Conservation (phyloP, 2,888 invertebrate species). For the Theretra japonica region DNA sequence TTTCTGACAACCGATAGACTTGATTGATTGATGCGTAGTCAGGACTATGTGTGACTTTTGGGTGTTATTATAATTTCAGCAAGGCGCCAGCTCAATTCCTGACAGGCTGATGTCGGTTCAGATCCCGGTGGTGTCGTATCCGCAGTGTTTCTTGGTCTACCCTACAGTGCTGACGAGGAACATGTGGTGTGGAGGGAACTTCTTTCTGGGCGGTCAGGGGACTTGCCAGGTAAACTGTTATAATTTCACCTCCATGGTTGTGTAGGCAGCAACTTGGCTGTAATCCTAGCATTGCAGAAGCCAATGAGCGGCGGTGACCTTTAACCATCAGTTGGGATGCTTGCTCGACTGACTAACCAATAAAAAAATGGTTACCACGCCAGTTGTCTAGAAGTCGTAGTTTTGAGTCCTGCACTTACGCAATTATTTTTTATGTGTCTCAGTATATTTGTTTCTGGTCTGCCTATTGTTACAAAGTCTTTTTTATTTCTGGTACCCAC, state of each 20-base stretch:
- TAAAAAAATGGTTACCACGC: no score
- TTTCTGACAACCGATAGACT: not conserved
- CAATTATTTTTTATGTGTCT: no score
- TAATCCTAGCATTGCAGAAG: not conserved
- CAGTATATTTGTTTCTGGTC: no score
- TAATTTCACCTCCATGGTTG: not conserved
- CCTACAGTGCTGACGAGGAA: slow-evolving; percentile 61
- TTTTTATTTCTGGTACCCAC: no score
- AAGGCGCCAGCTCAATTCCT: slow-evolving; percentile 69
- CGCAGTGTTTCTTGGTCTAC: slow-evolving; percentile 57
- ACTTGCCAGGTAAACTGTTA: slow-evolving; percentile 70
- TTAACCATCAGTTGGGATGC: no score
- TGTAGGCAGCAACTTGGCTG: not conserved
- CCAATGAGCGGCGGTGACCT: not conserved
- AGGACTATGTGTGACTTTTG: no score
- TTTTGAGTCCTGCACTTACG: no score
- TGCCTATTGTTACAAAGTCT: no score
- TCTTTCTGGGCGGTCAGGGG: slow-evolving; percentile 68
- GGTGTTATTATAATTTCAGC: slow-evolving; percentile 51
- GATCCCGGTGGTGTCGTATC: slow-evolving; percentile 64
- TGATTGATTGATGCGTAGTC: no score
- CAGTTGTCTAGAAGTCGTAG: no score
- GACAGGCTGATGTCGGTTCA: slow-evolving; percentile 69
- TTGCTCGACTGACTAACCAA: no score
- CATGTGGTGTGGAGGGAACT: slow-evolving; percentile 74